Conservation (phyloP, 1,140 invertebrate species). For the Macrotrachela quadricornifera region DNA sequence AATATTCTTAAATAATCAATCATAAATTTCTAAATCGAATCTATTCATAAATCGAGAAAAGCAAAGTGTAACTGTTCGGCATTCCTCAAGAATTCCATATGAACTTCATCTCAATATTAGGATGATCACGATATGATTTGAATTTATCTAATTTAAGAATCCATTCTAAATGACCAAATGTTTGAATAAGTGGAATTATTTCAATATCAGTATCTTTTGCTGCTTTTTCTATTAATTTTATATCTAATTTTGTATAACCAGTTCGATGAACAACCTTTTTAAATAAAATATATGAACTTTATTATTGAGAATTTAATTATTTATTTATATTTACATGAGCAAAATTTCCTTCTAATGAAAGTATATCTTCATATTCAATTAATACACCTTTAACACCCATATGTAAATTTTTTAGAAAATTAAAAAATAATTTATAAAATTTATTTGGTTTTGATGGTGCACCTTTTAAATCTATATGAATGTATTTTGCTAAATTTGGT, state of each 20-base stretch:
- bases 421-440: background rate
- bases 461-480: constrained; percentile 63
- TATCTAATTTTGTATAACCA: constrained; percentile 1
- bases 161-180: constrained; percentile 8
- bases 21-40: no score
- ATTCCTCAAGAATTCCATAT: no score
- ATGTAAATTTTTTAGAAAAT: no score
- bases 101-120: no score
- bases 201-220: background rate
- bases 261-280: background rate
- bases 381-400: constrained; percentile 51
- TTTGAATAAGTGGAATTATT: constrained; percentile 6
- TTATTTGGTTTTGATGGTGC: constrained; percentile 46
- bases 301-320: no score
- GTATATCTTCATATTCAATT: constrained; percentile 93
- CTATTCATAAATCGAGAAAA: no score
- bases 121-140: background rate
- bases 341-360: constrained; percentile 56
- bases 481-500: no score
- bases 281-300: no score
- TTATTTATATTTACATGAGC: no score
- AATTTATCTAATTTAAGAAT: constrained; percentile 5
- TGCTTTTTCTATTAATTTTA: background rate
- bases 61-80: no score
- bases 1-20: no score